Conservation (phyloP, 2,113 vertebrate species). For the Gambusia holbrooki region DNA sequence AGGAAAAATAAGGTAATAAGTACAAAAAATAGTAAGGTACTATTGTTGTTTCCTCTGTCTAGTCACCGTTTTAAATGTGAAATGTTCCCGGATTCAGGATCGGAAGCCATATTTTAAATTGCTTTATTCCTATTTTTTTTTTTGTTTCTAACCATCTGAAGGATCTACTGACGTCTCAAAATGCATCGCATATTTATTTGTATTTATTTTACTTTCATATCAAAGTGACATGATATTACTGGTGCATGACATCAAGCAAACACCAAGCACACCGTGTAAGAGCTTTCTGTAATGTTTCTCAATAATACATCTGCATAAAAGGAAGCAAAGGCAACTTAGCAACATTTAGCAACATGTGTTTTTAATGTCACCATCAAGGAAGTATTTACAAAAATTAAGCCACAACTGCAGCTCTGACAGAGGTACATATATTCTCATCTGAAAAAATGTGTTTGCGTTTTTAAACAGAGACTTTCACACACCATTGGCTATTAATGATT, state of each 20-base stretch:
- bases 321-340: neutral
- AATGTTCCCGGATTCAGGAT: conserved; percentile 31
- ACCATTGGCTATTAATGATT: neutral
- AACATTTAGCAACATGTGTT: neutral
- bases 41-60: neutral
- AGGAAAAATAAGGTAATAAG: no score
- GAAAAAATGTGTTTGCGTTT: neutral
- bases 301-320: neutral
- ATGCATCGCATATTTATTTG: conserved; percentile 47
- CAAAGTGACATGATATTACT: conserved; percentile 5
- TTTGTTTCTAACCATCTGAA: conserved; percentile 5
- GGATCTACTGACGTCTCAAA: conserved; percentile 16
- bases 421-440: neutral
- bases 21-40: no score
- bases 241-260: no score
- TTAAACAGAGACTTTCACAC: no score
- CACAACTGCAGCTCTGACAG: neutral
- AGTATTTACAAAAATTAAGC: neutral
- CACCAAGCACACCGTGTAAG: neutral
- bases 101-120: conserved; percentile 55
- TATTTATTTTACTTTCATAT: conserved; percentile 56
- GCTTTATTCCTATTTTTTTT: conserved; percentile 3
- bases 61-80: conserved; percentile 19
- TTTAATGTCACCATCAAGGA: neutral
- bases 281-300: neutral